A percentile compares a stretch with the other conserved stretches of the same genome.
phyloP scores from a whole-genome alignment of 2,113 vertebrate species.

The Solenodon paradoxus region DNA sequence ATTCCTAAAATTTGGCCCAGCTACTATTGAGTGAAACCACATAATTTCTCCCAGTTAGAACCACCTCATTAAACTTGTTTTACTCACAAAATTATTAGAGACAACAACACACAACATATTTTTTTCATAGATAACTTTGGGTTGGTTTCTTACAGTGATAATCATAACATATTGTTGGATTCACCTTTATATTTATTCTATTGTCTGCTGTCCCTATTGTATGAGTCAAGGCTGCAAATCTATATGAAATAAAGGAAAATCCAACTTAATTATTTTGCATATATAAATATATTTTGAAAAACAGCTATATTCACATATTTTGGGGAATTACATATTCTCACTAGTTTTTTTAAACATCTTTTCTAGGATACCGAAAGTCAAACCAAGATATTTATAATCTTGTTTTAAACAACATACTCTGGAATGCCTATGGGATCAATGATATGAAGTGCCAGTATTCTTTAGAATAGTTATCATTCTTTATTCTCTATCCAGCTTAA shows the following conservation, averaged over 20 bases:
- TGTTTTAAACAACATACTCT: conserved; percentile 11
- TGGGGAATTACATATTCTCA: not conserved
- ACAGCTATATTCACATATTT: not conserved
- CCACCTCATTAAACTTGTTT: not conserved
- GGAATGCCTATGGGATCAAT: not conserved
- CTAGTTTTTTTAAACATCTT: not conserved
- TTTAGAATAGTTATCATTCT: not conserved
- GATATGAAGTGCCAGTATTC: conserved; percentile 21
- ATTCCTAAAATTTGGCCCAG: not conserved
- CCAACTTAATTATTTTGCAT: not conserved
- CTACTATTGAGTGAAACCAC: not conserved
- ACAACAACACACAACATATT: not conserved
- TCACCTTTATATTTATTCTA: not conserved
- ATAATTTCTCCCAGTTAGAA: not conserved
- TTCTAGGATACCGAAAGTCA: not conserved
- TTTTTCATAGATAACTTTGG: not conserved
- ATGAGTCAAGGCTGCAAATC: not conserved
- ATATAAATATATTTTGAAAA: not conserved
- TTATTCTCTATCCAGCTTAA: not conserved
- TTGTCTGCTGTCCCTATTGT: not conserved
- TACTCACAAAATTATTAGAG: not conserved
- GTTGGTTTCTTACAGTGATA: not conserved
- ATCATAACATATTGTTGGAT: not conserved
- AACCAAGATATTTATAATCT: not conserved
- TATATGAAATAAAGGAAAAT: not conserved